Evolutionary conservation across 2,888 invertebrate genomes (phyloP).

Genomic region (Eucera pruinosa): DNA sequence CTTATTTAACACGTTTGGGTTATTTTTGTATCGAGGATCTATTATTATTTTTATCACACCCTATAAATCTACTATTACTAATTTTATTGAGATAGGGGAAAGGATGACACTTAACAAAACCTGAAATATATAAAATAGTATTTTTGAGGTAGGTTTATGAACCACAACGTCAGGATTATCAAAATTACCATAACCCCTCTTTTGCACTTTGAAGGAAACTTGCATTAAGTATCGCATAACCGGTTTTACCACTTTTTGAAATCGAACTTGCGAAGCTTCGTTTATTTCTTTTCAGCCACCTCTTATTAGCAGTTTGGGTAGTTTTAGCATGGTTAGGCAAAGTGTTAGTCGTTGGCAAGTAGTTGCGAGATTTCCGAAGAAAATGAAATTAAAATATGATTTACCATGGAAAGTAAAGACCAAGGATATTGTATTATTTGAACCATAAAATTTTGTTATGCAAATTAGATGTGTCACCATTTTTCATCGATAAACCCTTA

Average conservation of each 20-base stretch:
- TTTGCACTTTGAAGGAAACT: conserved; percentile 17
- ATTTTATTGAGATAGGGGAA: not conserved
- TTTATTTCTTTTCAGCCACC: conserved; percentile 10
- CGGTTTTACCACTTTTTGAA: conserved; percentile 44
- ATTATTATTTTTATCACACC: not conserved
- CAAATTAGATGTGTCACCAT: not conserved
- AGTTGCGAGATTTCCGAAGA: not conserved
- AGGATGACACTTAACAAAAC: not conserved
- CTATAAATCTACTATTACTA: not conserved
- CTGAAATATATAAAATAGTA: not conserved
- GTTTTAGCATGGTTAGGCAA: not conserved
- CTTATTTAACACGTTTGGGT: not conserved
- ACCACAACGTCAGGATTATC: conserved; percentile 9
- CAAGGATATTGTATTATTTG: not conserved
- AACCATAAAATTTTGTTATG: not conserved
- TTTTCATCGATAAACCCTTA: not conserved
- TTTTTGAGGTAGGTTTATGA: not conserved
- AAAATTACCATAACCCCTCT: not conserved
- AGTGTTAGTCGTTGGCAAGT: not conserved
- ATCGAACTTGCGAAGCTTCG: conserved; percentile 10
- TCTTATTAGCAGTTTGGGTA: not conserved
- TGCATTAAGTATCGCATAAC: conserved; percentile 20
- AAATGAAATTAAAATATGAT: too few relatives aligned
- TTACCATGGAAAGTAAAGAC: not conserved
- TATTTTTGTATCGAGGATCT: not conserved